Base-by-base conservation (phyloP, 1,140 invertebrate species). In the Micrasema minimum region DNA sequence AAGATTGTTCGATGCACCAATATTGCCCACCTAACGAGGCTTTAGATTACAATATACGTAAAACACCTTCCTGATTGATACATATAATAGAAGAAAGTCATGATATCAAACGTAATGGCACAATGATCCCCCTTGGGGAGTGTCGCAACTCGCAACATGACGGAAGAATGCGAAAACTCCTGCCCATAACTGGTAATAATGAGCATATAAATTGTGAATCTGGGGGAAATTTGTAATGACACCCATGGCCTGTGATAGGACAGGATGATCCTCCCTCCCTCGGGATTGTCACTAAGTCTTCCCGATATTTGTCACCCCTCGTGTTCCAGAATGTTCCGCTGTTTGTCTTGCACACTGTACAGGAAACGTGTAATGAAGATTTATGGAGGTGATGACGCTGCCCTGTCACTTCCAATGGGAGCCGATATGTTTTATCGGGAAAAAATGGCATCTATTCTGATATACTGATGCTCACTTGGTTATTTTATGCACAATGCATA, bases 351-450 rank as follows among this genome's bases (percentile, higher is more conserved):
- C 55, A 57, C 26, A 31, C 26, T 31, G 7, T 20, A 11, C 37
- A 16, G 38, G 69, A 73, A 66, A 72, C 66, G 68, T 26, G 31
- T 69, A 73, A 73, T 73, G 72, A 73, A 73, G 72, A 73, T 73
- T 73, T 73, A 73, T 73, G 38, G 72, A 73, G 35, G 26, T 41
- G 41, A 38, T 65, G 72, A 73, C 66, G 66, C 57, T 66, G 43
- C 14, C 35, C 12, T 41, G 64, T 66, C 45, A 23, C 35, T 31
- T 12, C 41, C 20, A 64, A n/a, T 12, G 55, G 4, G 7, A 31
- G 26, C 2, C 3, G 26, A 31, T 31, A 31, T 31, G 3, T 31
- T 31, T 31, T 31, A 31, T 31, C 26, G 7, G 7, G 26, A 31
- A 31, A 31, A 31, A 7, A n/a, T n/a, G n/a, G n/a, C n/a, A n/a